Percentiles rank a stretch among this genome's conserved stretches.
Conservation (phyloP, 2,888 invertebrate species). For the Melanotus villosus region DNA sequence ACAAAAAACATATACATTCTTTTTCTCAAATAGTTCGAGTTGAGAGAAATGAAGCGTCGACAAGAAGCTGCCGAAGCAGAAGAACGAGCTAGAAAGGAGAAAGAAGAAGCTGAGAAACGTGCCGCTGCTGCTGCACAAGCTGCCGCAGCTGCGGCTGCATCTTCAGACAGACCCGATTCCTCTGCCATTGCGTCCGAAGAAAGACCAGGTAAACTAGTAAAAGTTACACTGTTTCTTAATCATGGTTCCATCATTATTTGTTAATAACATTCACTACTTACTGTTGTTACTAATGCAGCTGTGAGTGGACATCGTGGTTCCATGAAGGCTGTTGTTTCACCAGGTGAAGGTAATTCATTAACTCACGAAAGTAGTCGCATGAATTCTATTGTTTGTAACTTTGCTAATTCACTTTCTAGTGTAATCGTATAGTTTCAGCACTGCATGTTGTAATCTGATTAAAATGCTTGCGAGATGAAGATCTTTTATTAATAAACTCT, state of each 20-base stretch:
- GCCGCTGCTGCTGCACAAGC: conserved; percentile 73
- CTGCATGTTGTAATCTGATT: too few relatives aligned
- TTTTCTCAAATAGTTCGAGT: conserved; percentile 96
- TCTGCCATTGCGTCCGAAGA: conserved; percentile 70
- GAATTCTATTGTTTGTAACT: neutral
- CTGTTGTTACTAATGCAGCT: conserved; percentile 60
- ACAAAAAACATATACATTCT: too few relatives aligned
- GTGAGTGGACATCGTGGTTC: conserved; percentile 63
- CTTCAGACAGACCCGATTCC: conserved; percentile 65
- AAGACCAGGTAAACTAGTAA: conserved; percentile 71
- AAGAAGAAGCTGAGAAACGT: conserved; percentile 85
- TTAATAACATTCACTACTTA: conserved; percentile 20
- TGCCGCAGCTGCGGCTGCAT: conserved; percentile 71
- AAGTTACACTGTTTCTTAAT: too few relatives aligned
- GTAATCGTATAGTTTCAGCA: too few relatives aligned
- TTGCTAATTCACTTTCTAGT: too few relatives aligned
- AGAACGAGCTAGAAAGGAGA: conserved; percentile 79
- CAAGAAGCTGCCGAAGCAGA: conserved; percentile 79
- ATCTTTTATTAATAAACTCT: too few relatives aligned
- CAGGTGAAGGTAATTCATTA: conserved; percentile 66
- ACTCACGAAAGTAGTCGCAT: neutral
- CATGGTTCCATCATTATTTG: neutral
- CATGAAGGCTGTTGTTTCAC: conserved; percentile 64
- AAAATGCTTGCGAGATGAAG: too few relatives aligned
- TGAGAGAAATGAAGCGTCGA: conserved; percentile 93